A percentile compares a stretch with the other conserved stretches of the same genome.
Conservation (phyloP, 2,113 vertebrate genomes). For the Meleagris gallopavo region DNA sequence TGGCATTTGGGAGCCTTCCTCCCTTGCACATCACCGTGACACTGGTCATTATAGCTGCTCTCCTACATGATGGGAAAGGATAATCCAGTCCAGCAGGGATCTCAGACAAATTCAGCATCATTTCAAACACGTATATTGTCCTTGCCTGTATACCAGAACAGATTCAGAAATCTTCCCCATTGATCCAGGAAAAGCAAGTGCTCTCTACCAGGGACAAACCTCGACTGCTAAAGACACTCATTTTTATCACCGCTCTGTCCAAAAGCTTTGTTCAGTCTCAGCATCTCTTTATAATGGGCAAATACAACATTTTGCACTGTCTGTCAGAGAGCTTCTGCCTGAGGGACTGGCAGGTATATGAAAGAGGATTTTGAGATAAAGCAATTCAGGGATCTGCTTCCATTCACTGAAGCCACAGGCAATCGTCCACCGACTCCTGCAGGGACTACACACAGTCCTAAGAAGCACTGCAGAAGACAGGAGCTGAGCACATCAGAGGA, state of each 20-base stretch:
- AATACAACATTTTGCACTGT: neutral
- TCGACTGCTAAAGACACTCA: neutral
- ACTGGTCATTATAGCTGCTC: fast-evolving
- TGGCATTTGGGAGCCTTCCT: neutral
- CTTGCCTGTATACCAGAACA: neutral
- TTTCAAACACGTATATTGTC: neutral
- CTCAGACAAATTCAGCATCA: neutral
- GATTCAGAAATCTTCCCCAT: fast-evolving
- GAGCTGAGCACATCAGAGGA: fast-evolving
- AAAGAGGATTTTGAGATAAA: neutral
- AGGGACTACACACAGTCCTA: neutral
- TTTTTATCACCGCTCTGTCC: neutral
- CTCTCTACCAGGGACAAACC: neutral
- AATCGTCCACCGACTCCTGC: fast-evolving
- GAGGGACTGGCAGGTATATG: neutral
- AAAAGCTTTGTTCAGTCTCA: neutral
- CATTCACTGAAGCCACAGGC: fast-evolving
- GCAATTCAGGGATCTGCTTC: neutral
- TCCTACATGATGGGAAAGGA: neutral
- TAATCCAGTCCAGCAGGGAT: neutral
- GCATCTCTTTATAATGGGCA: fast-evolving
- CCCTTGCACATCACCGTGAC: neutral
- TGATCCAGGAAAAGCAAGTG: neutral
- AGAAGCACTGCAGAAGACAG: neutral
- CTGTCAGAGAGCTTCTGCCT: neutral